Evolutionary conservation across 2,113 vertebrate genomes (phyloP), one percentile per base, ranked within the genome.

Genomic region (Ranitomeya variabilis): DNA sequence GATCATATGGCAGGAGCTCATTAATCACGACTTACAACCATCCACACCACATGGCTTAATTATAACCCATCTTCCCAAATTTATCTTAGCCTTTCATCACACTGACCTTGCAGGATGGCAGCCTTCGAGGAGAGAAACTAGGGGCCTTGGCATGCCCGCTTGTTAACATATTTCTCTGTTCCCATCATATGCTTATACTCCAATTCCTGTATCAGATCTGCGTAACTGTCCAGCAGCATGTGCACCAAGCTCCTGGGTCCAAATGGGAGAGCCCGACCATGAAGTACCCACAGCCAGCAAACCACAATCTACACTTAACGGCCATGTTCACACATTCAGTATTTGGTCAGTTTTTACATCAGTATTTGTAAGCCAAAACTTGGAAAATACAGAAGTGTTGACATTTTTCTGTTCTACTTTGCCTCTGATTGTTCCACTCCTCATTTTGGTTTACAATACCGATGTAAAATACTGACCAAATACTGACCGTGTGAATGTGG

Each of bases 11-110:
- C 80, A 60, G 52, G 0, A 59, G 69, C 83, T 90, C 87, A 91
- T 91, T 90, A 84, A 86, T 90, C 87, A 86, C 52, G 64, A 52
- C 90, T 82, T 89, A 89, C 89, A 87, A 69, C 81, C 85, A 87
- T 71, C 69, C 66, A 88, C 89, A 86, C 86, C 73, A 86, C 86
- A 86, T 80, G 89, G 83, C 86, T 89, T 89, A 80, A 87, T 85
- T 89, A 87, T 85, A 89, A 87, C 57, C 77, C 67, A 83, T 26
- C 62, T 85, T 71, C 78, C 66, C 84, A 81, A 45, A 86, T 83
- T 89, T 87, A 86, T 71, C 85, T 86, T 87, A 86, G 71, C 84
- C 87, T 73, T 89, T 89, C 88, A 89, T 76, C 80, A 77, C 76
- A 23, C 37, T 88, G 85, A 89, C 85, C 89, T 89, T 76, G 87